Percentiles rank a stretch among this genome's conserved stretches.
phyloP scores from a whole-genome alignment of 1,140 invertebrate genomes.

The Atta cephalotes region DNA sequence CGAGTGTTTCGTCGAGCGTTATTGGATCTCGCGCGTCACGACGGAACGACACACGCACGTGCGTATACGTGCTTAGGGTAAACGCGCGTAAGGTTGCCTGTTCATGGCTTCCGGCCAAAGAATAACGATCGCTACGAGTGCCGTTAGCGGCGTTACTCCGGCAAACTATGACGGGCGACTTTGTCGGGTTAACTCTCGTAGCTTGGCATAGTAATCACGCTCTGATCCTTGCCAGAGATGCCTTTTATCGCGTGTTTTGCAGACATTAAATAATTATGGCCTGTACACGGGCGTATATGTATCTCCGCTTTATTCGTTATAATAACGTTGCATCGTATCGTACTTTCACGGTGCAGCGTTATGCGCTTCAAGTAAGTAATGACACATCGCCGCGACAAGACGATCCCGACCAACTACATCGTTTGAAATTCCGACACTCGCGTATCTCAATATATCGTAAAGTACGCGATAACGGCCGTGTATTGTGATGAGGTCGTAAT shows the following conservation, averaged over 20 bases:
- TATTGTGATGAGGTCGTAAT: constrained; percentile 18
- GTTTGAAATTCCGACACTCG: constrained; percentile 46
- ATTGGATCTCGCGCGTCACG: constrained; percentile 77
- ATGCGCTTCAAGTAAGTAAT: constrained; percentile 51
- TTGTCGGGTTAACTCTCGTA: constrained; percentile 57
- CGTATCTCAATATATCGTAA: constrained; percentile 25
- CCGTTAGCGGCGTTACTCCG: neutral
- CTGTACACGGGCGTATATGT: neutral
- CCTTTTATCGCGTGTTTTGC: constrained; percentile 57
- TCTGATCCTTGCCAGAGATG: constrained; percentile 26
- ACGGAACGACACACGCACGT: constrained; percentile 75
- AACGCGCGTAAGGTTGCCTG: constrained; percentile 71
- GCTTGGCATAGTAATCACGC: constrained; percentile 55
- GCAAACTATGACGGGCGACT: constrained; percentile 51
- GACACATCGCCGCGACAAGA: constrained; percentile 22
- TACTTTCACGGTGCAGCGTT: constrained; percentile 40
- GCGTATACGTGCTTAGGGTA: constrained; percentile 79
- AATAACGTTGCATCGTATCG: constrained; percentile 35
- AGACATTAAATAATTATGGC: constrained; percentile 54
- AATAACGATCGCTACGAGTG: constrained; percentile 67
- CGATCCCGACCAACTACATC: constrained; percentile 16
- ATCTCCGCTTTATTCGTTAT: constrained; percentile 53
- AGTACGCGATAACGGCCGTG: constrained; percentile 3
- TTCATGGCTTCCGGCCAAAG: constrained; percentile 74
- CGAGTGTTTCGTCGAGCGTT: constrained; percentile 81